phyloP scores from a whole-genome alignment of 2,888 invertebrate species.

The Nematopogon swammerdamellus region DNA sequence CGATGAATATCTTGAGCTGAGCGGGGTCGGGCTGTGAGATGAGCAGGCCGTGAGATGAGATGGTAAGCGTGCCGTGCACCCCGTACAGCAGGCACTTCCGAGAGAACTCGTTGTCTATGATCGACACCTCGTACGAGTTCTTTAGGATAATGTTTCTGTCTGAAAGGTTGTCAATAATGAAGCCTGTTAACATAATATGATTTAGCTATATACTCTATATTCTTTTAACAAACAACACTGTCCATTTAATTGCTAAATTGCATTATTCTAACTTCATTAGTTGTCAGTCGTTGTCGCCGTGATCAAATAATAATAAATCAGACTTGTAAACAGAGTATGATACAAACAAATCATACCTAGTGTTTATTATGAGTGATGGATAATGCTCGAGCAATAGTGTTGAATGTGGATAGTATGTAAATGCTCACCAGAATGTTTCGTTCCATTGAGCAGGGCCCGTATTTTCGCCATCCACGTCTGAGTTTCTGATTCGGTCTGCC shows the following conservation, averaged over 20 bases:
- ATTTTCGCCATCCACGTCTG: slow-evolving; percentile 69
- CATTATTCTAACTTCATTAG: too few relatives aligned
- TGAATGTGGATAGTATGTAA: too few relatives aligned
- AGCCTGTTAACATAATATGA: background rate
- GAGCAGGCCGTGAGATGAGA: slow-evolving; percentile 51
- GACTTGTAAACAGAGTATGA: too few relatives aligned
- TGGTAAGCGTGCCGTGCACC: slow-evolving; percentile 54
- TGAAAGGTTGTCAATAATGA: slow-evolving; percentile 24
- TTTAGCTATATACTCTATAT: too few relatives aligned
- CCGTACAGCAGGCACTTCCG: slow-evolving; percentile 58
- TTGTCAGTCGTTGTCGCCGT: too few relatives aligned
- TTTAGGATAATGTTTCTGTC: slow-evolving; percentile 44
- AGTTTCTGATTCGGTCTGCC: slow-evolving; percentile 60
- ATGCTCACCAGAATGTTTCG: slow-evolving; percentile 35
- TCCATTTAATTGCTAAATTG: too few relatives aligned
- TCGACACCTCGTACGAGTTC: slow-evolving; percentile 56
- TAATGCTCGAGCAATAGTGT: too few relatives aligned
- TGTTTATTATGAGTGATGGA: too few relatives aligned
- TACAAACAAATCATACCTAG: too few relatives aligned
- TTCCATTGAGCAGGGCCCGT: slow-evolving; percentile 43
- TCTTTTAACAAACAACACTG: too few relatives aligned
- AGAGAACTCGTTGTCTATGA: slow-evolving; percentile 62
- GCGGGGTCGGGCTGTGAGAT: slow-evolving; percentile 51
- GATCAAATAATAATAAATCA: too few relatives aligned
- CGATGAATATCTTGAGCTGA: slow-evolving; percentile 45